Base-by-base conservation (phyloP, 2,888 invertebrate species). In the Slavum lentiscoides region DNA sequence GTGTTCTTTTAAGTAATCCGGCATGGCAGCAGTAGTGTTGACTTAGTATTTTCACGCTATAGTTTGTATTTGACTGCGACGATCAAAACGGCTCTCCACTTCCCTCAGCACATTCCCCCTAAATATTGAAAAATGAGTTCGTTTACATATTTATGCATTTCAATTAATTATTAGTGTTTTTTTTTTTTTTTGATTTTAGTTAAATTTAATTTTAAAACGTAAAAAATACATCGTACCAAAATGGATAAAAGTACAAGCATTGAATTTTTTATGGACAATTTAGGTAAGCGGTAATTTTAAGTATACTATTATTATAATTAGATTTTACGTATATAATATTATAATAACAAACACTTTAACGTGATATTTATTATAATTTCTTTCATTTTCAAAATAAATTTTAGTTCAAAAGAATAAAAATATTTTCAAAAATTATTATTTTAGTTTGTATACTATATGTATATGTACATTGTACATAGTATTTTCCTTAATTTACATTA, bases 1-100 rank as follows among this genome's bases (percentile, higher is more conserved):
- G 77, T 80, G 77, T 80, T 80, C 77, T 70, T 53, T 70, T 62
- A 55, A 70, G 76, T 77, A 77, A 49, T 77, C 37, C 74, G 64
- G 64, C 75, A 67, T 67, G 67, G 58, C 75, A 74, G 67, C 75
- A 67, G 75, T 75, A 49, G 55, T 19, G 75, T 37, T 58, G 23
- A 67, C 67, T 67, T 67, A 58, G 43, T 69, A 53, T 70, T 70
- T 49, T 70, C 13, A 39, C 64, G 53, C 23, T 70, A 64, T 80
- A 80, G 77, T 80, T 70, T 61, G 37, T 59, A 59, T 70, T 53
- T 39, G 55, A 70, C 37, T n/a, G 64, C 62, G 19, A 58, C 61
- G 62, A 62, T 70, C 53, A 55, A 77, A 70, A 55, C 77, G 62
- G 5, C 75, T 75, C 37, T 49, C 49, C 61, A 74, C 30, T 61